Evolutionary conservation across 92 coral and sea anemone species (phyloP).

Genomic region (Paragorgia papillata): DNA sequence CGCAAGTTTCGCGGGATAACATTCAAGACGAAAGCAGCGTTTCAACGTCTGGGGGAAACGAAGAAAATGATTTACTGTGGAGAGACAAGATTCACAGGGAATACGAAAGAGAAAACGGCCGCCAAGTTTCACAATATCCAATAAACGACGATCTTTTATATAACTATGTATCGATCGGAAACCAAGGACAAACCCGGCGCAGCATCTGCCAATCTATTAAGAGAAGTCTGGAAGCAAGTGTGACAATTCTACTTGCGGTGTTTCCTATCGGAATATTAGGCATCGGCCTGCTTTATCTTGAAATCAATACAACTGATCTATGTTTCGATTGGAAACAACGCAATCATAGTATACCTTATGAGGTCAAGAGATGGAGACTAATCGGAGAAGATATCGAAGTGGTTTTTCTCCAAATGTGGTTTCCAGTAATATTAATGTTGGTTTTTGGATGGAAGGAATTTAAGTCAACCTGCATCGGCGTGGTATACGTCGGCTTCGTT

Average conservation of each 20-base stretch:
- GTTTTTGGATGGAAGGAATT: too few relatives aligned
- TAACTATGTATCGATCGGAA: background rate
- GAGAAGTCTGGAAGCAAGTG: constrained; percentile 15
- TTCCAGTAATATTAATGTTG: too few relatives aligned
- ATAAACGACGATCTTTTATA: background rate
- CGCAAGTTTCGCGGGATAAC: too few relatives aligned
- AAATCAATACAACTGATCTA: background rate
- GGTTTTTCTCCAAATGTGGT: background rate
- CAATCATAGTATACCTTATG: background rate
- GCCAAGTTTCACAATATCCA: background rate
- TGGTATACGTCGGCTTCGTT: too few relatives aligned
- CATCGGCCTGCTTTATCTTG: background rate
- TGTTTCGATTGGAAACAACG: constrained; percentile 5
- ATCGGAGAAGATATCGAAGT: constrained; percentile 2
- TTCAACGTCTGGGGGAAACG: too few relatives aligned
- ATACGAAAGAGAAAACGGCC: too few relatives aligned
- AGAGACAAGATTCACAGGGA: too few relatives aligned
- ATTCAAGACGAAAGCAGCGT: too few relatives aligned
- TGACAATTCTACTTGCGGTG: background rate
- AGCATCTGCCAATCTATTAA: background rate
- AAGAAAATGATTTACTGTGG: too few relatives aligned
- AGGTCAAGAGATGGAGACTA: background rate
- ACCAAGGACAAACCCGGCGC: background rate
- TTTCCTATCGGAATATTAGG: background rate
- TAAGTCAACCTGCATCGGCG: too few relatives aligned